phyloP scores from a whole-genome alignment of 2,113 vertebrate species.

The Colinus virginianus region DNA sequence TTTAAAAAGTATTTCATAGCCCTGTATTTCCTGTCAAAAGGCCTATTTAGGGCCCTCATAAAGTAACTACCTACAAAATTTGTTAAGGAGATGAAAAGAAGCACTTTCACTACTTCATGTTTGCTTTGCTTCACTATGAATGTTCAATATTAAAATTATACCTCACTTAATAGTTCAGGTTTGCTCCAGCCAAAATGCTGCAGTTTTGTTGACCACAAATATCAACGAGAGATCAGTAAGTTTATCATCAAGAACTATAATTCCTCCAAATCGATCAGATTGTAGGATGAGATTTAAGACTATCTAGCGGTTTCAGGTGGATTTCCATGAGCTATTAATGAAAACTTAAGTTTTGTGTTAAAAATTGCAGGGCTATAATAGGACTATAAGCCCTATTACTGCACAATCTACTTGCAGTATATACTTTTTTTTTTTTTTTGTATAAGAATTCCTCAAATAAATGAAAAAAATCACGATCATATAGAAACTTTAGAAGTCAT shows the following conservation, averaged over 20 bases:
- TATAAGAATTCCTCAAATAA: not conserved
- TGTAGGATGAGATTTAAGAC: not conserved
- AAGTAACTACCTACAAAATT: slow-evolving; percentile 12
- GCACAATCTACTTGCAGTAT: accelerated
- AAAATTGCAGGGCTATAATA: not conserved
- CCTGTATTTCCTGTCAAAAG: not conserved
- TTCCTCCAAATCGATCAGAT: not conserved
- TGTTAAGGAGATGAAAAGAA: not conserved
- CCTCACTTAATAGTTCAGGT: not conserved
- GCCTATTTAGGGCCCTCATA: not conserved
- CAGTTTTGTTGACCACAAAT: not conserved
- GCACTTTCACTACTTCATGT: not conserved
- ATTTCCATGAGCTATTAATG: not conserved
- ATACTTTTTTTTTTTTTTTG: not conserved
- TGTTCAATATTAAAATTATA: not conserved
- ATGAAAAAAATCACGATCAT: not conserved
- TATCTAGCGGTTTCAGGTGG: not conserved
- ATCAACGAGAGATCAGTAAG: not conserved
- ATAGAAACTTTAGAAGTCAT: not conserved
- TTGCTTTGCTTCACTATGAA: slow-evolving; percentile 27
- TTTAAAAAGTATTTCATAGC: not conserved
- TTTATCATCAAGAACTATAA: not conserved
- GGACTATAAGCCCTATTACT: accelerated
- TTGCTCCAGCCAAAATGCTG: not conserved
- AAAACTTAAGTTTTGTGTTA: not conserved